These are phyloP conservation scores for Hippopotamyrus pictus DNA, from an alignment of 2,797 vertebrate species.

Conservation along the genomic window DNA sequence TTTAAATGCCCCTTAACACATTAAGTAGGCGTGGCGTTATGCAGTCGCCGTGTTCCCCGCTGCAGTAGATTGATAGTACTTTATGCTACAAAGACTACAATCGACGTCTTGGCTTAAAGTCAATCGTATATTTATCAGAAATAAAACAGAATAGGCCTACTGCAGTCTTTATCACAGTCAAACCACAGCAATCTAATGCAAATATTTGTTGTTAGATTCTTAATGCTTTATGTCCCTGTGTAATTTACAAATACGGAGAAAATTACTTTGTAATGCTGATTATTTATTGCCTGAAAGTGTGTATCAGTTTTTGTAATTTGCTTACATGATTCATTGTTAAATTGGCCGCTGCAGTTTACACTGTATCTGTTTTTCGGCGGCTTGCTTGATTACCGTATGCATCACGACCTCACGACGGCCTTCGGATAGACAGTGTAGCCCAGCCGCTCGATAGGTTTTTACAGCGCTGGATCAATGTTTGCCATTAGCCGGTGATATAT, in stretches of 20 bases:
- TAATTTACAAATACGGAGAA: background rate
- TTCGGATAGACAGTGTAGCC: background rate
- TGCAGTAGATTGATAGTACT: background rate
- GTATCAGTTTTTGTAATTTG: background rate
- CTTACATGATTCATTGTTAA: background rate
- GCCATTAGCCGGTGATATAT: slow-evolving; percentile 15
- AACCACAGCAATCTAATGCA: background rate
- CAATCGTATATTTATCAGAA: background rate
- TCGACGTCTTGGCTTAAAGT: background rate
- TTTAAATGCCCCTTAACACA: background rate
- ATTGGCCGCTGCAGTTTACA: background rate
- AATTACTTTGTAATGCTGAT: background rate
- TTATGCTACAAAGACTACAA: background rate
- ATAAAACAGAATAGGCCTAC: background rate
- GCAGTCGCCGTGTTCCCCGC: background rate
- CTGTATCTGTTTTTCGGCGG: background rate
- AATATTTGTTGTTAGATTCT: background rate
- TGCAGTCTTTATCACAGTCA: background rate
- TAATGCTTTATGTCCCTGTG: background rate
- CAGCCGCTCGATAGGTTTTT: background rate
- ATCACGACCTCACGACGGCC: background rate
- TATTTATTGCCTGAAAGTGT: background rate
- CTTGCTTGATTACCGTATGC: background rate
- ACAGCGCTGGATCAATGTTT: slow-evolving; percentile 13
- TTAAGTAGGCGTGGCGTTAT: background rate